Base-by-base conservation (phyloP, 2,888 invertebrate species). In the Acanthopleura granulata region DNA sequence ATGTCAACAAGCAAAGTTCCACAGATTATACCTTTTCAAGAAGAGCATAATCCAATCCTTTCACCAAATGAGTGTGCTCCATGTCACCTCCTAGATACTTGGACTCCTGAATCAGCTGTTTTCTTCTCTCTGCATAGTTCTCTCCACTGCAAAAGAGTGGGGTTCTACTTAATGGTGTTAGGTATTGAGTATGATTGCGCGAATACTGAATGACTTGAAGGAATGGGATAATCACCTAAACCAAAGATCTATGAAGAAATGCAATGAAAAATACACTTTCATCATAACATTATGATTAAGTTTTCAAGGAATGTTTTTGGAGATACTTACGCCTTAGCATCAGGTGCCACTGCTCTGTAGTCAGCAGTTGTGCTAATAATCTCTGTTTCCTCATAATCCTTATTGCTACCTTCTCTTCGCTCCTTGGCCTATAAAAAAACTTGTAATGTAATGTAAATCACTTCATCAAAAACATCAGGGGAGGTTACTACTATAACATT, bases 51-150 rank as follows among this genome's bases (percentile, higher is more conserved):
- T 97, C 97, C 89, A 96, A 91, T 84, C 97, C 99, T 92, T 99
- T 99, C 84, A 99, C 99, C 93, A 99, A 97, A 92, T 99, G 99
- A 89, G 99, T 99, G 87, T 99, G 99, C 88, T 99, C 98, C 96
- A 99, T 98, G 91, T 99, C 99, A 93, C 99, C 99, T 90, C 99
- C 99, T 92, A 99, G 96, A 92, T 97, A 99, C 92, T 99, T 99
- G 0, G 99, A 99, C 91, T 99, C 99, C 92, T 95, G 93, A 89
- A 99, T 99, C 92, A 98, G 94, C 88, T 98, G 97, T 73, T 97
- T 93, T 73, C 99, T 93, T 62, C 98, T 93, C 91, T 99, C 98
- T 11, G 98, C 98, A 76, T 88, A 86, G 75, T 87, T 88, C 79
- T 89, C 88, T 51, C 88, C 88, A 49, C 88, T 85, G 66, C 22